These are phyloP conservation scores for Plodia interpunctella DNA, from an alignment of 1,140 invertebrate genomes.

Conservation along the genomic window DNA sequence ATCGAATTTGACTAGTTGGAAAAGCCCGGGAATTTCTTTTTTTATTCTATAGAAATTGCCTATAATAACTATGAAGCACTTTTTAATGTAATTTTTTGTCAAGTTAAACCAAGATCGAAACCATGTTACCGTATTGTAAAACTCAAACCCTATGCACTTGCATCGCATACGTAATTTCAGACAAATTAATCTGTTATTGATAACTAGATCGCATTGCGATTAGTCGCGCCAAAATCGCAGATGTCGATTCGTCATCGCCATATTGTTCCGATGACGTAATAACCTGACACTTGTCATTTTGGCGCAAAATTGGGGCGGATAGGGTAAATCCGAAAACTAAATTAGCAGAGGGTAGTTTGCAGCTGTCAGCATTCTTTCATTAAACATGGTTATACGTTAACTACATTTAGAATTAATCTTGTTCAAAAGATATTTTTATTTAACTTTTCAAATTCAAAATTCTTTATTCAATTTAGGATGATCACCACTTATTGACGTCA, in stretches of 20 bases:
- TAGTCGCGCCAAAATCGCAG: constrained; percentile 20
- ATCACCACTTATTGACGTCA: too few relatives aligned
- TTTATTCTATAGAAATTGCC: too few relatives aligned
- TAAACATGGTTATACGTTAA: background rate
- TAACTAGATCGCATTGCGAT: constrained; percentile 22
- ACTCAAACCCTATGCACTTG: constrained; percentile 25
- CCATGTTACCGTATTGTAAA: background rate
- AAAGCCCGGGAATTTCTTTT: too few relatives aligned
- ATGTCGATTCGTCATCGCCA: constrained; percentile 35
- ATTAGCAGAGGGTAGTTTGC: background rate
- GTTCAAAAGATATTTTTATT: too few relatives aligned
- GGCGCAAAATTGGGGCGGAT: constrained; percentile 46
- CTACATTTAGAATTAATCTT: constrained; percentile 1
- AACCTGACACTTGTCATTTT: constrained; percentile 23
- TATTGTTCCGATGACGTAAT: constrained; percentile 5
- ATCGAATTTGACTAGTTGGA: too few relatives aligned
- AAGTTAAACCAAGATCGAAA: too few relatives aligned
- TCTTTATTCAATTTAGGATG: too few relatives aligned
- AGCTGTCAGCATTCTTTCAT: background rate
- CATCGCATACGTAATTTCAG: constrained; percentile 25
- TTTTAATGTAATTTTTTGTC: too few relatives aligned
- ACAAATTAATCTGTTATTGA: constrained; percentile 38
- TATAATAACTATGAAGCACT: too few relatives aligned
- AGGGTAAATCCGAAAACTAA: constrained; percentile 35
- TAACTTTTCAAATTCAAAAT: too few relatives aligned